Base-by-base conservation (phyloP, 1,140 invertebrate species). In the Aphaenogaster rudis region DNA sequence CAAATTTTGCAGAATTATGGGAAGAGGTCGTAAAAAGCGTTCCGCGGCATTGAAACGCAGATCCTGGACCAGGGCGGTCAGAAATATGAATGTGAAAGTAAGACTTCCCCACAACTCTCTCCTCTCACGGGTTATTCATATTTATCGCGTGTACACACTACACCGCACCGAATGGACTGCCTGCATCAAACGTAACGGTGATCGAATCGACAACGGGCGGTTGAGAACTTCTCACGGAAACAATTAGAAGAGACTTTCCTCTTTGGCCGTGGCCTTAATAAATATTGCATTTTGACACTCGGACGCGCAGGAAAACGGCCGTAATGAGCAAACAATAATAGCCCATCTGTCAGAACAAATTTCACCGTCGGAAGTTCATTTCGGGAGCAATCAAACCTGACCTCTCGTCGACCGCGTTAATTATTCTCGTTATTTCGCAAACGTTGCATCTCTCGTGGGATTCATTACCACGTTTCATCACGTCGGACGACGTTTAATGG, bases 1-100 rank as follows among this genome's bases (percentile, higher is more conserved):
- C 17, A n/a, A 71, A 81, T 15, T 80, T 39, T 21, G 39, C 3
- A 69, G 17, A 28, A 42, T 67, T 39, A 54, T 28, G 17, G 13
- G 6, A 67, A 63, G 7, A 76, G 36, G n/a, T 72, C 17, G 54
- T 59, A 33, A 82, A 80, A 79, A 59, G 39, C 3, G 42, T 42
- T 9, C 33, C 78, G 6, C 39, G 50, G 2, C 79, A 76, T 59
- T 74, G 69, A 74, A 48, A 48, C 2, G 3, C 9, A 17, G 48
- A 76, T 59, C 11, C 50, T 76, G 77, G 59, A 57, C 50, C 67
- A 17, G n/a, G 17, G 17, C 57, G 72, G 82, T 36, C 61, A 39
- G 85, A 64, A n/a, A 72, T 69, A 6, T 77, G 59, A 88, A 81
- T 69, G 87, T 88, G 87, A 88, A 88, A 88, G 87, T 88, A 87